Evolutionary conservation across 2,888 invertebrate species (phyloP), one percentile per base, ranked within the genome.

Genomic region (Mesorhabditis belari): DNA sequence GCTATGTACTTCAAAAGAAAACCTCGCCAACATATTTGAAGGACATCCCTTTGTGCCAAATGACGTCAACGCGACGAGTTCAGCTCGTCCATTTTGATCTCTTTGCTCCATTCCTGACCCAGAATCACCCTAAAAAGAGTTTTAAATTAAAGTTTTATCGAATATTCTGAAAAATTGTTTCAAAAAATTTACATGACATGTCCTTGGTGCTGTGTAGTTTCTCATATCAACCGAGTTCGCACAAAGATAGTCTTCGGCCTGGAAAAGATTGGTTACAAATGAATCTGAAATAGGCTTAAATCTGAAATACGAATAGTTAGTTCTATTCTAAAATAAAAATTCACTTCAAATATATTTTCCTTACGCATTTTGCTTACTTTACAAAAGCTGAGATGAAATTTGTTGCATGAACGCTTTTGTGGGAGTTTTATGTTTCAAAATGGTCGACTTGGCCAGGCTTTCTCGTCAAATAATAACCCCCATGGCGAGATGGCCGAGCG

Each of bases 401-500:
- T n/a, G n/a, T n/a, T n/a, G n/a, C n/a, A n/a, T n/a, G n/a, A n/a
- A n/a, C n/a, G n/a, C n/a, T n/a, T n/a, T n/a, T n/a, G n/a, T n/a
- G n/a, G n/a, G n/a, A n/a, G n/a, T n/a, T n/a, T n/a, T n/a, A n/a
- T n/a, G n/a, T n/a, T n/a, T n/a, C n/a, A n/a, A n/a, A n/a, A n/a
- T n/a, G n/a, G n/a, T n/a, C n/a, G n/a, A n/a, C n/a, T n/a, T n/a
- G n/a, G n/a, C n/a, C n/a, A n/a, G n/a, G n/a, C n/a, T n/a, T n/a
- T n/a, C n/a, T n/a, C n/a, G n/a, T n/a, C n/a, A n/a, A n/a, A n/a
- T n/a, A n/a, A n/a, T n/a, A n/a, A n/a, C n/a, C n/a, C n/a, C n/a
- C 12, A 17, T 35, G 64, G 64, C 63, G 67, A 66, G 67, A 69
- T 88, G 88, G 88, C 88, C 88, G 88, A 88, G 88, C 88, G 88